Conservation (phyloP, 92 coral and sea anemone genomes). For the Virgularia gustaviana region DNA sequence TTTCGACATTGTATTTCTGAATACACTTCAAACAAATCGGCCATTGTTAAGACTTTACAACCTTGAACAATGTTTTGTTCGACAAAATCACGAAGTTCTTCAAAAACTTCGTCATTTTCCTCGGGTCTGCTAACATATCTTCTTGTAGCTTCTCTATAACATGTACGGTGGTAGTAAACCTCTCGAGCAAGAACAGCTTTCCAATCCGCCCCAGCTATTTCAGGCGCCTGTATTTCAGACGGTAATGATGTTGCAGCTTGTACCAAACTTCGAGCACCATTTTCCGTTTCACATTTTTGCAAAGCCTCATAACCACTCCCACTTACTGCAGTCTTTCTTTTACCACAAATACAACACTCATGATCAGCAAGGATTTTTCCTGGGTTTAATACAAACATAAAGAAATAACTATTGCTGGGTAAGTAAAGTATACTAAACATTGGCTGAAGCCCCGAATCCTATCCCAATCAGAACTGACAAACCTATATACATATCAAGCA, state of each 20-base stretch:
- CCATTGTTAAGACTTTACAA: conserved; percentile 16
- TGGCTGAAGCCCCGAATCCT: too few relatives aligned
- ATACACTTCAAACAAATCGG: conserved; percentile 6
- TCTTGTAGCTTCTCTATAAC: conserved; percentile 14
- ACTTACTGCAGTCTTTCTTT: conserved; percentile 1
- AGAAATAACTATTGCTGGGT: too few relatives aligned
- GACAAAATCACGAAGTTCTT: neutral
- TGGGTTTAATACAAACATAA: neutral
- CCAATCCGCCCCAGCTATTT: conserved; percentile 3
- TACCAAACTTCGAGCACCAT: conserved; percentile 13
- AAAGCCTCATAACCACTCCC: conserved; percentile 19
- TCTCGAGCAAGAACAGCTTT: conserved; percentile 1
- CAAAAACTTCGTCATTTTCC: neutral
- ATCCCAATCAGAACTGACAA: too few relatives aligned
- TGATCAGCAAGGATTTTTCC: conserved; percentile 10
- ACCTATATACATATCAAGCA: too few relatives aligned
- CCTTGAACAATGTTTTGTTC: conserved; percentile 10
- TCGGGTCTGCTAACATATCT: neutral
- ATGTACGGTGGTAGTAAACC: neutral
- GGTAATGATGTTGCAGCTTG: neutral
- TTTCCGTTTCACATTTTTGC: conserved; percentile 4
- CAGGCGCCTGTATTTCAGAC: neutral
- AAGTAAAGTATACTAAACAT: too few relatives aligned
- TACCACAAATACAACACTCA: conserved; percentile 4
- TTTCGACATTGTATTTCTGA: neutral